phyloP scores from a whole-genome alignment of 2,888 invertebrate genomes.

The Caenorhabditis sp. region DNA sequence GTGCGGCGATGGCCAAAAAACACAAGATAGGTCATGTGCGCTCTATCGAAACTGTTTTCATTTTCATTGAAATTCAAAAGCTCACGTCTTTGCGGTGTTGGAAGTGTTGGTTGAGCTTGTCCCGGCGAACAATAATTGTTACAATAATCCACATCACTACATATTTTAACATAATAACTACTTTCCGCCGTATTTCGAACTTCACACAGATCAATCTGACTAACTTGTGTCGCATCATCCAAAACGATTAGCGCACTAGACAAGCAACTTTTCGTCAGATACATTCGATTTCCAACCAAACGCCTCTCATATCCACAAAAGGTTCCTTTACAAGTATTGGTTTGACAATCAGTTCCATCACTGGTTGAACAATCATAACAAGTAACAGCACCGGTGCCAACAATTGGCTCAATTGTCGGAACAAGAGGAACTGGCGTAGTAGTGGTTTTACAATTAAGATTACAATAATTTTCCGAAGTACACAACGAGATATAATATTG shows the following conservation, averaged over 20 bases:
- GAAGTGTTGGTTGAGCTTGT: conserved; percentile 22
- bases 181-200: conserved; percentile 39
- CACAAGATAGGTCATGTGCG: too few species aligned
- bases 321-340: conserved; percentile 35
- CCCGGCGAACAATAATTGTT: conserved; percentile 47
- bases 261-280: conserved; percentile 35
- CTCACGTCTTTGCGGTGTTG: conserved; percentile 41
- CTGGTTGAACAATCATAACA: conserved; percentile 41
- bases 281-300: conserved; percentile 34
- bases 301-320: conserved; percentile 47
- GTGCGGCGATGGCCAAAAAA: too few species aligned
- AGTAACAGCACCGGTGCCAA: conserved; percentile 22
- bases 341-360: conserved; percentile 45
- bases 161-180: conserved; percentile 46
- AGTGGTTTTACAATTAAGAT: conserved; percentile 33
- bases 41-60: too few species aligned
- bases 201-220: conserved; percentile 42
- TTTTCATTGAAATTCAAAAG: too few species aligned
- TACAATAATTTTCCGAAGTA: conserved; percentile 38
- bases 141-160: conserved; percentile 38
- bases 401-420: conserved; percentile 17
- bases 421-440: not conserved
- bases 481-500: conserved; percentile 39
- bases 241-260: conserved; percentile 24
- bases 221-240: conserved; percentile 41